Base-by-base conservation (phyloP, 2,797 vertebrate species). In the Melanotaenia pygmaea region DNA sequence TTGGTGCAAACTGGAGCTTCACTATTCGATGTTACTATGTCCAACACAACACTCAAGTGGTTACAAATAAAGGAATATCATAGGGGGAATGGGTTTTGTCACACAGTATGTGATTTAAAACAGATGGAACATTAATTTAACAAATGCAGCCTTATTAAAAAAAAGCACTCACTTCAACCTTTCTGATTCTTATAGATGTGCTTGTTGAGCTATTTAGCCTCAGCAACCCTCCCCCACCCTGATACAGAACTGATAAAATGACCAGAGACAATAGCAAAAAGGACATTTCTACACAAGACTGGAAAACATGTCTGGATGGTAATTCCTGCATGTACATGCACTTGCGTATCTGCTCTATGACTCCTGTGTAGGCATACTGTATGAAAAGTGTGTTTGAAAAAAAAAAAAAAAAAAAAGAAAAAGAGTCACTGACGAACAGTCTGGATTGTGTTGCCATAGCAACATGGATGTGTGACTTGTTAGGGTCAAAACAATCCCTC, bases 361-460 rank as follows among this genome's bases (percentile, higher is more conserved):
- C 18, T 63, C 13, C 37, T 63, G 45, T 32, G 3, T 24, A 28
- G 35, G 32, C 47, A 14, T 10, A 47, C 53, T n/a, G 38, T 8
- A 43, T 18, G 14, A 34, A 2, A 59, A 32, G 22, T 3, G 14
- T 51, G 67, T 56, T 67, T 69, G 62, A 61, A n/a, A n/a, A n/a
- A n/a, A n/a, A n/a, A n/a, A n/a, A n/a, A n/a, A n/a, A n/a, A n/a
- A n/a, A n/a, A n/a, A n/a, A n/a, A n/a, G n/a, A n/a, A 57, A 50
- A 22, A 22, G 51, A 66, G 63, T 56, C 72, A 53, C 20, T 24
- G 56, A 59, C 0, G 11, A 70, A 59, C 35, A 34, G 64, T 57
- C 76, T 61, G 61, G 79, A 53, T 63, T 30, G 59, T 69, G 88
- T 92, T 89, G 72, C 88, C 84, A 91, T 89, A 56, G 91, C 73